Base-by-base conservation (phyloP, 2,797 vertebrate genomes). In the Borostomias antarcticus region DNA sequence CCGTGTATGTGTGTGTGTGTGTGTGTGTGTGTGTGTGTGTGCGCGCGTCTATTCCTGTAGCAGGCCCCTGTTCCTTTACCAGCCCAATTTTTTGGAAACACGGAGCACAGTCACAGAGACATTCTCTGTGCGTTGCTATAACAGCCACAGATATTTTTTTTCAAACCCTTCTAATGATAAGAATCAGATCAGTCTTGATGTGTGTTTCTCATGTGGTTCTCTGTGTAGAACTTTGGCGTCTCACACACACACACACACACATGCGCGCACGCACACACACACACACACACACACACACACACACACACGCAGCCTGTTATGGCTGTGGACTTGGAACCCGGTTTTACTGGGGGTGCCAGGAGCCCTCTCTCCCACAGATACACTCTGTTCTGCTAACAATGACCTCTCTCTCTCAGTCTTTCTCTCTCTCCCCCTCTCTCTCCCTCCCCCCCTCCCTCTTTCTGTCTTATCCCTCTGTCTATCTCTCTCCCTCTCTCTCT, bases 341-440 rank as follows among this genome's bases (percentile, higher is more conserved):
- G 72, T 77, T 82, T 68, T 74, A 79, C 79, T 78, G 77, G 80
- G 86, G 84, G 85, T 89, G 88, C 85, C 83, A 90, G 86, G 82
- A 89, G 78, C 85, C 79, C 70, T 81, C 73, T 77, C 81, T 89
- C 85, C 80, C 81, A 91, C 86, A 91, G 88, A n/a, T 80, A 83
- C 76, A 85, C 88, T 89, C 86, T 91, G 87, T 90, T 89, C 87
- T 82, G 68, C 84, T 85, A 86, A 92, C 89, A 92, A 89, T 84
- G 79, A 79, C 62, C 19, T 59, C 72, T 57, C 52, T 70, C 26
- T 80, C 35, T 84, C 69, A 76, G n/a, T 66, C 50, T 76, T n/a
- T 74, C 28, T 58, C 68, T 64, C n/a, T 64, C 50, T 69, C n/a
- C 69, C 17, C 66, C 11, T 68, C 23, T 64, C 9, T 53, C 15